phyloP scores from a whole-genome alignment of 2,797 vertebrate genomes.

The Chiroxiphia lanceolata region DNA sequence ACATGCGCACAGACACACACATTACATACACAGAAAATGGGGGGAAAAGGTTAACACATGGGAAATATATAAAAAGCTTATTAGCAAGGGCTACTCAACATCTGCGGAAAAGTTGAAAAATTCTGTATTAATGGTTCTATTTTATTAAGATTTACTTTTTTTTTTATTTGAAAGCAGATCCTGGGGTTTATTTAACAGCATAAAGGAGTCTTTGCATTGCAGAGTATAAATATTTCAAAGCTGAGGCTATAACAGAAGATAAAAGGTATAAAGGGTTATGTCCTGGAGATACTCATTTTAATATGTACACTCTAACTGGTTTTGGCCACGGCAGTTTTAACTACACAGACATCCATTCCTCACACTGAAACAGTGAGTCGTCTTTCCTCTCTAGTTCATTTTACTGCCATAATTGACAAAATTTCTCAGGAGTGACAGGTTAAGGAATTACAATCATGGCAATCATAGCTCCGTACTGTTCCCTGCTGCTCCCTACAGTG shows the following conservation, averaged over 20 bases:
- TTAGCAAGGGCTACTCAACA: conserved; percentile 2
- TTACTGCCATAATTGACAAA: neutral
- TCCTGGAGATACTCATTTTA: neutral
- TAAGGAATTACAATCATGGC: neutral
- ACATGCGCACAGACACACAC: neutral
- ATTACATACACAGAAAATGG: neutral
- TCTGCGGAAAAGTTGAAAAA: conserved; percentile 59
- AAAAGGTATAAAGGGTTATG: neutral
- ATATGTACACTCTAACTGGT: neutral
- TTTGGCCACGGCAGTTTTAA: neutral
- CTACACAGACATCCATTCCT: neutral
- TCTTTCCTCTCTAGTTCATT: neutral
- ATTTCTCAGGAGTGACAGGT: neutral
- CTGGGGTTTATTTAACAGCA: neutral
- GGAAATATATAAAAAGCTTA: conserved; percentile 43
- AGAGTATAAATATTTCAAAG: neutral
- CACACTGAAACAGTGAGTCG: neutral
- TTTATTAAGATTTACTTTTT: neutral
- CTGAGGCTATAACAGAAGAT: neutral
- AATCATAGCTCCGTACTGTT: neutral
- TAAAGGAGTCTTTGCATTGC: neutral
- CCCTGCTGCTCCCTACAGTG: neutral
- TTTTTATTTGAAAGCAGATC: neutral
- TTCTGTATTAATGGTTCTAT: neutral
- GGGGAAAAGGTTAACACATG: neutral